Evolutionary conservation across 2,888 invertebrate species (phyloP), one percentile per base, ranked within the genome.

Genomic region (Baccha elongata): DNA sequence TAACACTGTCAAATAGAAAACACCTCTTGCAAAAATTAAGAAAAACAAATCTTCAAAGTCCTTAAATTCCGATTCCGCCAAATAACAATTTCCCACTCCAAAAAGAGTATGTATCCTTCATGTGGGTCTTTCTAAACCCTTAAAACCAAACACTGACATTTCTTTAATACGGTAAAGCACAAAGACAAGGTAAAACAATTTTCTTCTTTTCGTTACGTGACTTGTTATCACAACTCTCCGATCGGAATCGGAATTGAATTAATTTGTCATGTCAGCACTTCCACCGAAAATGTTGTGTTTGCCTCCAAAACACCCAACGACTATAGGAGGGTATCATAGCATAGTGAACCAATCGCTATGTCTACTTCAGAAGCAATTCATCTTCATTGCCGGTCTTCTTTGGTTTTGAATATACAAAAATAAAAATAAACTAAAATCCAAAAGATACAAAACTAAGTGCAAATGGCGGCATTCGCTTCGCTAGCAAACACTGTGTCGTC

Each of bases 261-360:
- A 83, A 83, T 83, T 83, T 83, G 83, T 83, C 83, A 73, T 83
- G 83, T 83, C 83, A 73, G 83, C 83, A 83, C 78, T 83, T 83
- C 78, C 83, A 83, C 83, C 78, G 48, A 81, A 81, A 81, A 81
- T 71, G 72, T 72, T 60, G 50, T 68, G 69, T 21, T 32, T 42
- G 50, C 64, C 35, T 50, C 65, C 53, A 23, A 65, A 58, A 44
- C 26, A 26, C 17, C 23, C 60, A 26, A 53, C n/a, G 3, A 3
- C 29, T 8, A 32, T 32, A 32, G 8, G n/a, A n/a, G 8, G 29
- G 29, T 32, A 32, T 32, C 29, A 32, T 8, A 10, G 13, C 10
- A 42, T 11, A 37, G 7, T 19, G 21, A 69, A 32, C 64, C 69
- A 68, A 68, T 64, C 55, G 58, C 42, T 46, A 37, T 46, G 60